A percentile compares a stretch with the other conserved stretches of the same genome.
phyloP scores from a whole-genome alignment of 1,140 invertebrate species.

The Drosophila erecta region DNA sequence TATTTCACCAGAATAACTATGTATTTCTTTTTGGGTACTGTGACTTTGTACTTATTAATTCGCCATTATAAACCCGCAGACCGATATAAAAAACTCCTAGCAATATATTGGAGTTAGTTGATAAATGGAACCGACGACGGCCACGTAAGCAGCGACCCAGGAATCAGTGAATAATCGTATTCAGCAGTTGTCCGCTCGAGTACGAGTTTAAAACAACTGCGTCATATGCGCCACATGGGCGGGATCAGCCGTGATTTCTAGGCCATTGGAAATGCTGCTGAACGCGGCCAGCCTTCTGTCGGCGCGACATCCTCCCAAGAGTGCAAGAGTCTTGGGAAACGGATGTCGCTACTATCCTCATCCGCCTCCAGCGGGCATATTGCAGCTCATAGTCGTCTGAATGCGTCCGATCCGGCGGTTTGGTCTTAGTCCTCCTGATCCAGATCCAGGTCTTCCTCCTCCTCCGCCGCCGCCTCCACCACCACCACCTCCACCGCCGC shows the following conservation, averaged over 20 bases:
- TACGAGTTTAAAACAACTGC: slow-evolving; percentile 49
- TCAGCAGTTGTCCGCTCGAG: slow-evolving; percentile 40
- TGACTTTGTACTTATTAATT: background rate
- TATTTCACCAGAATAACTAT: background rate
- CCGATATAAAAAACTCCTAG: slow-evolving; percentile 7
- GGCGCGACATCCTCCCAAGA: slow-evolving; percentile 37
- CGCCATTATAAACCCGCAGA: background rate
- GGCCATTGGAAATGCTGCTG: slow-evolving; percentile 1
- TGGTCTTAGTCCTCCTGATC: slow-evolving; percentile 56
- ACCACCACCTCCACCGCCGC: slow-evolving; percentile 26
- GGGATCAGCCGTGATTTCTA: background rate
- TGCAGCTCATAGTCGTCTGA: slow-evolving; percentile 40
- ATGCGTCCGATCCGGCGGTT: slow-evolving; percentile 70
- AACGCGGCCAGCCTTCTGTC: background rate
- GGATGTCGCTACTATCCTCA: slow-evolving; percentile 58
- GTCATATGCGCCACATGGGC: slow-evolving; percentile 39
- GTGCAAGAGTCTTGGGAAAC: slow-evolving; percentile 3
- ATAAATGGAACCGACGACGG: slow-evolving; percentile 10
- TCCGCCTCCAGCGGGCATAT: slow-evolving; percentile 51
- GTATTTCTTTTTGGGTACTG: background rate
- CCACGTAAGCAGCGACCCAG: slow-evolving; percentile 27
- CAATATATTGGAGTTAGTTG: slow-evolving; percentile 18
- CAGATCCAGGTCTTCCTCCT: slow-evolving; percentile 16
- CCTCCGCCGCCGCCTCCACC: slow-evolving; percentile 45
- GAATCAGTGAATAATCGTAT: background rate